Conservation (phyloP, 2,113 vertebrate species). For the Anolis sagrei region DNA sequence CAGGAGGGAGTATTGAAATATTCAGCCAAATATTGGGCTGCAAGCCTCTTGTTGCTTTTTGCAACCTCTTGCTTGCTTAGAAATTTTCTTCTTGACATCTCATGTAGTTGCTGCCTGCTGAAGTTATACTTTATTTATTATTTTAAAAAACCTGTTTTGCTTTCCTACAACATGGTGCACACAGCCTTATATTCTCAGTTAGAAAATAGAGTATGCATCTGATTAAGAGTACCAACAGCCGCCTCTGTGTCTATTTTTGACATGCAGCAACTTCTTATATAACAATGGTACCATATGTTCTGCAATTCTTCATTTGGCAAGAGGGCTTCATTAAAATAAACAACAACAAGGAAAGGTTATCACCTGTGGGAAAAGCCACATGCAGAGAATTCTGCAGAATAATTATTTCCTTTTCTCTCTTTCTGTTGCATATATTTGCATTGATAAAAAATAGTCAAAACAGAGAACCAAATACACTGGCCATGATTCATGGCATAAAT, state of each 20-base stretch:
- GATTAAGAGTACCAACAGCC: conserved; percentile 5
- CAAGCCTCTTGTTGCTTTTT: background rate
- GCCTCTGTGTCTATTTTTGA: conserved; percentile 48
- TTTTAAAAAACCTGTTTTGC: conserved; percentile 15
- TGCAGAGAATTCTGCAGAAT: conserved; percentile 25
- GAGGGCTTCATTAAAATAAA: conserved; percentile 35
- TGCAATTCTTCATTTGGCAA: conserved; percentile 39
- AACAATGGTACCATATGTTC: conserved; percentile 54
- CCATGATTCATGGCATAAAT: conserved; percentile 21
- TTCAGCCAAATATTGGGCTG: background rate
- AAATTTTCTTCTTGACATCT: too few relatives aligned
- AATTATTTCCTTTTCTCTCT: conserved; percentile 29
- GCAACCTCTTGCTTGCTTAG: too few relatives aligned
- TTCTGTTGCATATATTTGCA: background rate
- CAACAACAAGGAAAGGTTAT: conserved; percentile 33
- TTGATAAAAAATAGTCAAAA: accelerated
- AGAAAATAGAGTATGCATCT: conserved; percentile 19
- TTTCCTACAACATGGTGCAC: conserved; percentile 14
- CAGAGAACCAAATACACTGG: background rate
- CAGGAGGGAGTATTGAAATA: background rate
- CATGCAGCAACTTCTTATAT: conserved; percentile 42
- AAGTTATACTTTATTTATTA: background rate
- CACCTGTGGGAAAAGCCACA: background rate
- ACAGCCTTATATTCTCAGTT: conserved; percentile 34
- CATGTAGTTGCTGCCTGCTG: too few relatives aligned